phyloP scores from a whole-genome alignment of 2,113 vertebrate species.

The Alethe castanea region DNA sequence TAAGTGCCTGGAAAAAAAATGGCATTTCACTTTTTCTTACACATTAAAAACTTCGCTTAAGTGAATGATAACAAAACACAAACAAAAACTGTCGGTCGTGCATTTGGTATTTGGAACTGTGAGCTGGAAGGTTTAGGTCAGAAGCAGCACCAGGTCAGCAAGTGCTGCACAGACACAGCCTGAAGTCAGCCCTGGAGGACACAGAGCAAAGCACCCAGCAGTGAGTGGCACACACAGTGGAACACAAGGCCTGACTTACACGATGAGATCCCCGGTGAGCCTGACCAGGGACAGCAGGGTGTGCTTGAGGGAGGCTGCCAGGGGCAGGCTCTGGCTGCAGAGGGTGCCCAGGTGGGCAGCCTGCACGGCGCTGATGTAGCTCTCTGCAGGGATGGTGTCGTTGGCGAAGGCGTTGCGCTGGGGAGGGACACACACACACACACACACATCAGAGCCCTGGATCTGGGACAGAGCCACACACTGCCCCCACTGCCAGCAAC shows the following conservation, averaged over 20 bases:
- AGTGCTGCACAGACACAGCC: neutral
- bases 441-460: neutral
- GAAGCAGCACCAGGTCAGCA: neutral
- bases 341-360: slow-evolving; percentile 93
- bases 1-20: neutral
- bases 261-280: slow-evolving; percentile 93
- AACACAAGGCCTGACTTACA: slow-evolving; percentile 77
- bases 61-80: neutral
- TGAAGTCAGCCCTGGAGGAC: neutral
- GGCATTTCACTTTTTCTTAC: neutral
- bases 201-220: neutral
- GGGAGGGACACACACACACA: neutral
- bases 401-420: slow-evolving; percentile 98
- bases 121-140: neutral
- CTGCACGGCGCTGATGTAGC: slow-evolving; percentile 97
- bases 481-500: neutral
- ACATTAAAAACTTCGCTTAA: neutral
- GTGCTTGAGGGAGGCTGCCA: slow-evolving; percentile 93
- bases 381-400: slow-evolving; percentile 94
- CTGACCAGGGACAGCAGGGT: slow-evolving; percentile 93
- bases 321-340: slow-evolving; percentile 89
- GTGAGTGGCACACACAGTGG: fast-evolving
- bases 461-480: neutral
- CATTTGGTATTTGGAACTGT: neutral
- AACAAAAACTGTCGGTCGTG: neutral